Conservation (phyloP, 1,140 invertebrate genomes). For the Drosophila oshimai region DNA sequence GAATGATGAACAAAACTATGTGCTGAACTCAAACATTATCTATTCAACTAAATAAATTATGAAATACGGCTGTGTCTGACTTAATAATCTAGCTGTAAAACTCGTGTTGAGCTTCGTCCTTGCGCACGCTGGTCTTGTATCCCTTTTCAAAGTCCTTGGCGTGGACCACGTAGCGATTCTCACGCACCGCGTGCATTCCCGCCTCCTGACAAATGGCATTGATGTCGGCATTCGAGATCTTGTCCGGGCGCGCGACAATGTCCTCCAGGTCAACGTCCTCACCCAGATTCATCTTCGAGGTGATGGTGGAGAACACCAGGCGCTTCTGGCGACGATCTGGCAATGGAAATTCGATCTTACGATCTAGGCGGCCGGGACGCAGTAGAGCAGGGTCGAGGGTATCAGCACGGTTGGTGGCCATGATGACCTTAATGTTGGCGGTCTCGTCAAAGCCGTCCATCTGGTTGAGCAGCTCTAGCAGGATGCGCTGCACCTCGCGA, state of each 20-base stretch:
- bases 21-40: neutral
- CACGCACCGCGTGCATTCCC: slow-evolving; percentile 97
- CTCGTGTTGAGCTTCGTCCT: slow-evolving; percentile 99
- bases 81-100: slow-evolving; percentile 97
- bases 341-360: slow-evolving; percentile 99
- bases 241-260: slow-evolving; percentile 98
- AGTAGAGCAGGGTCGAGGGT: slow-evolving; percentile 98
- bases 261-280: slow-evolving; percentile 99
- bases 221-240: slow-evolving; percentile 99
- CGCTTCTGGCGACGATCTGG: slow-evolving; percentile 99
- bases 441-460: slow-evolving; percentile 99
- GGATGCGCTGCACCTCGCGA: slow-evolving; percentile 98
- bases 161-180: slow-evolving; percentile 97
- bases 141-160: slow-evolving; percentile 99
- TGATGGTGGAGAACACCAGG: slow-evolving; percentile 98
- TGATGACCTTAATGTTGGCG: slow-evolving; percentile 99
- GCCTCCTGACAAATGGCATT: slow-evolving; percentile 99
- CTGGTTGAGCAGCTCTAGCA: slow-evolving; percentile 98
- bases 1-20: no score
- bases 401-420: slow-evolving; percentile 99
- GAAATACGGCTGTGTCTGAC: neutral
- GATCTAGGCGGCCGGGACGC: slow-evolving; percentile 97
- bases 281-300: slow-evolving; percentile 98
- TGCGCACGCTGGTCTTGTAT: slow-evolving; percentile 99
- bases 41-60: neutral